Evolutionary conservation across 2,888 invertebrate genomes (phyloP).

Genomic region (Embidobia sp.): DNA sequence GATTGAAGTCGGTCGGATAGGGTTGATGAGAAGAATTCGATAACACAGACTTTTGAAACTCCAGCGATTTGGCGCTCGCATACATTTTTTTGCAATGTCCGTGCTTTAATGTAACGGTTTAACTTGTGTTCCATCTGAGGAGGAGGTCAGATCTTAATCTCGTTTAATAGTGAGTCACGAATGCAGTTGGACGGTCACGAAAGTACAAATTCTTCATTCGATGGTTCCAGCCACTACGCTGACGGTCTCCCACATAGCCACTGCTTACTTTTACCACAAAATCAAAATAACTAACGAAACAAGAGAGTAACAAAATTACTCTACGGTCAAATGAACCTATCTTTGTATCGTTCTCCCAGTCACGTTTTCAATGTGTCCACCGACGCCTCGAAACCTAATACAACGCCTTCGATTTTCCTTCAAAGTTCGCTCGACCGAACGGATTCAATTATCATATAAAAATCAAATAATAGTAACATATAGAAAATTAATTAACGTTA

Average conservation of each 20-base stretch:
- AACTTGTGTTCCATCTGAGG: slow-evolving; percentile 70
- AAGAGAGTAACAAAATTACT: slow-evolving; percentile 17
- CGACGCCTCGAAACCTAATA: slow-evolving; percentile 8
- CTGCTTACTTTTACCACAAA: slow-evolving; percentile 27
- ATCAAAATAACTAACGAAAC: slow-evolving; percentile 42
- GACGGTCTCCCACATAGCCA: slow-evolving; percentile 47
- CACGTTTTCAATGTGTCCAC: slow-evolving; percentile 14
- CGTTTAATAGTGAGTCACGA: slow-evolving; percentile 73
- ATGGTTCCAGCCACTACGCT: slow-evolving; percentile 49
- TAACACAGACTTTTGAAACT: slow-evolving; percentile 26
- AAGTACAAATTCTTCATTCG: slow-evolving; percentile 68
- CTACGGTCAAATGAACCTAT: neutral
- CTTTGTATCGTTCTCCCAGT: slow-evolving; percentile 14
- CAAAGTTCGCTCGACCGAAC: slow-evolving; percentile 6
- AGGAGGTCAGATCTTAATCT: slow-evolving; percentile 77
- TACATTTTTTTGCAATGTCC: slow-evolving; percentile 42
- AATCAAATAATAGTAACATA: neutral
- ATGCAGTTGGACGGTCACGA: slow-evolving; percentile 71
- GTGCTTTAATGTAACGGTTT: slow-evolving; percentile 75
- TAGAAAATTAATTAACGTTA: neutral
- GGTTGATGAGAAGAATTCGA: slow-evolving; percentile 21
- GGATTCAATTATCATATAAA: slow-evolving; percentile 5
- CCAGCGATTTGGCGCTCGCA: slow-evolving; percentile 22
- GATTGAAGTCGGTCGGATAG: slow-evolving; percentile 9
- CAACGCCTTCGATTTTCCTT: slow-evolving; percentile 3